Evolutionary conservation across 1,140 invertebrate species (phyloP).

Genomic region (Cryptotermes secundus): DNA sequence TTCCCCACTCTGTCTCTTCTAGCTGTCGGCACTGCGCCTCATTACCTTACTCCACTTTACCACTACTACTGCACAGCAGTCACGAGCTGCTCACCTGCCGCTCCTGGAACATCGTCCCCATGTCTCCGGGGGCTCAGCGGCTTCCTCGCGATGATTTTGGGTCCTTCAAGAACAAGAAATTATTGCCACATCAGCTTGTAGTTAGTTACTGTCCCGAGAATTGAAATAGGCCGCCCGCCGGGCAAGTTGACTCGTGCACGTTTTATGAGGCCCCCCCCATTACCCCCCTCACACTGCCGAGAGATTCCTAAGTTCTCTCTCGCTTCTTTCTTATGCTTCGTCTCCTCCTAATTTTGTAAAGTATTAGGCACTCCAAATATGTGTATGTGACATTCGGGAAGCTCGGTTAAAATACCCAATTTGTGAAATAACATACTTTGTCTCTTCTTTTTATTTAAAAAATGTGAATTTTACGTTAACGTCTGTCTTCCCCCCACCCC

Average conservation of each 20-base stretch:
- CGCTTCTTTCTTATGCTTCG: not conserved
- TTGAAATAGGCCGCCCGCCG: not conserved
- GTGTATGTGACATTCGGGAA: not conserved
- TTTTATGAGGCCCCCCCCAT: not conserved
- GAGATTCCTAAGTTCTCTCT: not conserved
- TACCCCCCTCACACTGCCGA: not conserved
- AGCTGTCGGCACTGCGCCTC: not conserved
- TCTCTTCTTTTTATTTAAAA: not conserved
- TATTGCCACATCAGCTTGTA: not conserved
- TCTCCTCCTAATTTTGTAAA: not conserved
- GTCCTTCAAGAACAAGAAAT: not conserved
- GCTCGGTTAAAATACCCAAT: not conserved
- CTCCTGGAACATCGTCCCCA: not conserved
- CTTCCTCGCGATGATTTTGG: not conserved
- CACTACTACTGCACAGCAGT: not conserved
- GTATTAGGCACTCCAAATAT: not conserved
- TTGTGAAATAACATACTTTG: not conserved
- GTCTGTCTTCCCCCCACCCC: not conserved
- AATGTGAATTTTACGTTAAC: not conserved
- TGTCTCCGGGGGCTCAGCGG: not conserved
- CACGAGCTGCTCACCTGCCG: not conserved
- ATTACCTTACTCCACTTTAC: not conserved
- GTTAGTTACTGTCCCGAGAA: constrained; percentile 11
- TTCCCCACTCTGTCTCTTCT: not conserved
- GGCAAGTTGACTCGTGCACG: not conserved